phyloP scores from a whole-genome alignment of 2,113 vertebrate species.

The Melanostigma gelatinosum region DNA sequence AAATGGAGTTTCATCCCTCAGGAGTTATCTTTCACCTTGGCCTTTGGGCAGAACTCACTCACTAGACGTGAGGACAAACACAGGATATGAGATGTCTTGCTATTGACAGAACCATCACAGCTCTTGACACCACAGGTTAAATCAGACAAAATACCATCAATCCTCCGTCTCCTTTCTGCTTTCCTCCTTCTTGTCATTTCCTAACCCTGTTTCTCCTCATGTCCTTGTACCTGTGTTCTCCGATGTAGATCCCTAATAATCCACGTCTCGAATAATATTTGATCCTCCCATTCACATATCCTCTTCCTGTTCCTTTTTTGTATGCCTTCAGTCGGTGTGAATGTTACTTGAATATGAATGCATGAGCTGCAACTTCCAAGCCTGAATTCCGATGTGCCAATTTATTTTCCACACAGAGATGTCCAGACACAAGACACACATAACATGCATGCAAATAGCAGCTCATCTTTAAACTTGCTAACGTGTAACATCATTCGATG shows the following conservation, averaged over 20 bases:
- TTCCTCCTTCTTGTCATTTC: constrained; percentile 9
- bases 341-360: constrained; percentile 47
- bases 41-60: not conserved
- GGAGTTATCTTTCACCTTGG: constrained; percentile 34
- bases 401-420: not conserved
- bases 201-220: not conserved
- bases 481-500: not conserved
- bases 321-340: not conserved
- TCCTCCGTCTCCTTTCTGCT: constrained; percentile 19
- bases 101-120: constrained; percentile 62
- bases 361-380: constrained; percentile 10
- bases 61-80: constrained; percentile 13
- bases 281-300: constrained; percentile 3
- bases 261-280: constrained; percentile 1
- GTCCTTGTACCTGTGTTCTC: not conserved
- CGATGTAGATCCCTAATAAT: not conserved
- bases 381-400: constrained; percentile 1
- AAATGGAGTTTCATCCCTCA: not conserved
- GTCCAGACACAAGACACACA: not conserved
- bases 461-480: not conserved
- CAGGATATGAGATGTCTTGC: constrained; percentile 52
- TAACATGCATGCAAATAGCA: not conserved
- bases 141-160: constrained; percentile 52
- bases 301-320: constrained; percentile 4
- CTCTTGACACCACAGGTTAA: constrained; percentile 48